Percentiles rank a stretch among this genome's conserved stretches.
phyloP scores from a whole-genome alignment of 2,888 invertebrate species.

The Archaeoteleia sp. region DNA sequence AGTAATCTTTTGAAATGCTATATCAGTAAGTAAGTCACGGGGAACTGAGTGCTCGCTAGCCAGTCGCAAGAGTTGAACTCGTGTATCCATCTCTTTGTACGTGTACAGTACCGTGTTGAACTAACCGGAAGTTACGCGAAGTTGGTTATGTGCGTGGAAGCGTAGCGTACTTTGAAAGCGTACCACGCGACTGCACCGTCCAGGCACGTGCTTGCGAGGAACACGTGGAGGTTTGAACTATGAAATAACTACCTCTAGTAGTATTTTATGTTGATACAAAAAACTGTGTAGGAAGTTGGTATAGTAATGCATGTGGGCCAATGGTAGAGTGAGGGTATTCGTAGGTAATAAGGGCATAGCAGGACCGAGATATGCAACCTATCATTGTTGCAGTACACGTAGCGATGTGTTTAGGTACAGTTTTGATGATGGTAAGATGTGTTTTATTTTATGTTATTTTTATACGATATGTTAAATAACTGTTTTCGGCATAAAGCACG shows the following conservation, averaged over 20 bases:
- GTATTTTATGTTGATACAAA: constrained; percentile 9
- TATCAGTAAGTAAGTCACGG: constrained; percentile 17
- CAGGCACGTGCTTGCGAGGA: constrained; percentile 40
- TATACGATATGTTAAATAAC: too few relatives aligned
- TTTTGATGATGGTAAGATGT: too few relatives aligned
- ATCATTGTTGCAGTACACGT: too few relatives aligned
- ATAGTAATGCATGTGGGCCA: too few relatives aligned
- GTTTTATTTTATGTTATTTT: too few relatives aligned
- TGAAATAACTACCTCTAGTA: constrained; percentile 10
- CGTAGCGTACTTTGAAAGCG: constrained; percentile 39
- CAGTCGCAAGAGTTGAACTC: constrained; percentile 19
- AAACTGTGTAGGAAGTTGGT: background rate
- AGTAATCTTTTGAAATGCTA: constrained; percentile 31
- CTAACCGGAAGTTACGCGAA: constrained; percentile 36
- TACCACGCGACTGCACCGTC: constrained; percentile 25
- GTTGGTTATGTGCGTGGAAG: constrained; percentile 39
- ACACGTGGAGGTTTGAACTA: constrained; percentile 29
- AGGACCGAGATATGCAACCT: too few relatives aligned
- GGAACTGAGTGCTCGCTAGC: constrained; percentile 23
- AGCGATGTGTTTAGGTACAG: too few relatives aligned
- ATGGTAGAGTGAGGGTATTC: too few relatives aligned
- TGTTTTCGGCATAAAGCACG: too few relatives aligned
- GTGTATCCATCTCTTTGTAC: constrained; percentile 9
- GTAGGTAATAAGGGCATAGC: background rate
- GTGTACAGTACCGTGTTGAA: constrained; percentile 4